Conservation (phyloP, 2,797 vertebrate species). For the Galago senegalensis region DNA sequence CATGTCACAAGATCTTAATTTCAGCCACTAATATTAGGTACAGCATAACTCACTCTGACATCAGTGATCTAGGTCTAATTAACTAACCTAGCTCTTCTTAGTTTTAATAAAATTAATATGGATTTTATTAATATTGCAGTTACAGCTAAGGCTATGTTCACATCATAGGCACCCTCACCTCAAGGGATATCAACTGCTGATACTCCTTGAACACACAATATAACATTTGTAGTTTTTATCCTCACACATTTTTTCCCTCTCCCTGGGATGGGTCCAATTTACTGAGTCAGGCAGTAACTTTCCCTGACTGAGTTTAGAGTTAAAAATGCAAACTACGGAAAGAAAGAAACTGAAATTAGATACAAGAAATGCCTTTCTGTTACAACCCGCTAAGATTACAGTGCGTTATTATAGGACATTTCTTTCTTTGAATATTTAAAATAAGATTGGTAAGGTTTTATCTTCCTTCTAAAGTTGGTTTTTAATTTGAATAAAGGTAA, state of each 20-base stretch:
- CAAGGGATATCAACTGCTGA: neutral
- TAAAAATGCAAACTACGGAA: slow-evolving; percentile 26
- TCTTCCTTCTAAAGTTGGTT: neutral
- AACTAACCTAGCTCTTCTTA: neutral
- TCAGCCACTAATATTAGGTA: neutral
- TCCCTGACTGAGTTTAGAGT: neutral
- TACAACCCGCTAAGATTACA: neutral
- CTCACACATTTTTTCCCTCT: neutral
- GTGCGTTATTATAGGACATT: neutral
- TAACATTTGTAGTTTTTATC: slow-evolving; percentile 5
- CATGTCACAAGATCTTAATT: neutral
- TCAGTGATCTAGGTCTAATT: neutral
- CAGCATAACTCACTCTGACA: neutral
- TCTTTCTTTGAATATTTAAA: slow-evolving; percentile 7
- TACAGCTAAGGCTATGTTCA: neutral
- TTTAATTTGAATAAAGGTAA: neutral
- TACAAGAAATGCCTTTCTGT: neutral
- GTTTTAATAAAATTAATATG: neutral
- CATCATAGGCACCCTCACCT: neutral
- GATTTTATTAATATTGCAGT: neutral
- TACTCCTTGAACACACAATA: neutral
- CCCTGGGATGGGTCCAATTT: slow-evolving; percentile 7
- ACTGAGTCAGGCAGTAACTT: neutral
- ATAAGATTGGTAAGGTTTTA: neutral
- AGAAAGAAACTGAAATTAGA: neutral